These are phyloP conservation scores for Hyaena hyaena DNA, from an alignment of 2,113 vertebrate species.

Conservation along the genomic window DNA sequence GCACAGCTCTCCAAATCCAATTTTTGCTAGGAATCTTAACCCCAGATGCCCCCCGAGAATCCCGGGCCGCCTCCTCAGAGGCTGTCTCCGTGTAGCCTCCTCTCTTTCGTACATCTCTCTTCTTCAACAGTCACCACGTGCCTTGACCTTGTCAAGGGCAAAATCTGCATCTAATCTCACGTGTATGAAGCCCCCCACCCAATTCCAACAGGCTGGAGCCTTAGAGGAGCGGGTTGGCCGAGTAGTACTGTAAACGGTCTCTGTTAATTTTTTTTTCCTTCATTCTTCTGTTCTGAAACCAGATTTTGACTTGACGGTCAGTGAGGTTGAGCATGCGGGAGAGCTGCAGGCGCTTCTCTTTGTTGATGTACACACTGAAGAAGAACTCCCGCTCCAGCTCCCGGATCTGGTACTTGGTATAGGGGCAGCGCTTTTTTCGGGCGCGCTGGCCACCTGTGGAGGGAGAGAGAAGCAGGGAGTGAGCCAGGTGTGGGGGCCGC, in stretches of 20 bases:
- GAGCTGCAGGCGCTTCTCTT: constrained; percentile 98
- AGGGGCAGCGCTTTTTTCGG: constrained; percentile 98
- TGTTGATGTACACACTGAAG: constrained; percentile 99
- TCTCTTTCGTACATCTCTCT: constrained; percentile 79
- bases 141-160: constrained; percentile 89
- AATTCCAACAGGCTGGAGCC: constrained; percentile 71
- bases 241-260: constrained; percentile 99
- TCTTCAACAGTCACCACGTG: constrained; percentile 82
- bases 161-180: constrained; percentile 86
- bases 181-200: constrained; percentile 77
- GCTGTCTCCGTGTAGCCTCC: constrained; percentile 71
- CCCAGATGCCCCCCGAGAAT: constrained; percentile 59
- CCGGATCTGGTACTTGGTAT: constrained; percentile 98
- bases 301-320: constrained; percentile 99
- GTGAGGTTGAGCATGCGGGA: constrained; percentile 98
- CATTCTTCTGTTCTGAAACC: constrained; percentile 99
- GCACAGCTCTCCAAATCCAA: constrained; percentile 70
- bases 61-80: constrained; percentile 67
- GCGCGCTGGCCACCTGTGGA: constrained; percentile 95
- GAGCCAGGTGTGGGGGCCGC: not conserved
- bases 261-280: constrained; percentile 99
- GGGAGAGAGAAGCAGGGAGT: constrained; percentile 72
- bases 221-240: constrained; percentile 96
- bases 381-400: constrained; percentile 99
- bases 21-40: constrained; percentile 55